Conservation (phyloP, 53 echinoderm and acorn worm genomes). For the Hippasteria phrygiana region DNA sequence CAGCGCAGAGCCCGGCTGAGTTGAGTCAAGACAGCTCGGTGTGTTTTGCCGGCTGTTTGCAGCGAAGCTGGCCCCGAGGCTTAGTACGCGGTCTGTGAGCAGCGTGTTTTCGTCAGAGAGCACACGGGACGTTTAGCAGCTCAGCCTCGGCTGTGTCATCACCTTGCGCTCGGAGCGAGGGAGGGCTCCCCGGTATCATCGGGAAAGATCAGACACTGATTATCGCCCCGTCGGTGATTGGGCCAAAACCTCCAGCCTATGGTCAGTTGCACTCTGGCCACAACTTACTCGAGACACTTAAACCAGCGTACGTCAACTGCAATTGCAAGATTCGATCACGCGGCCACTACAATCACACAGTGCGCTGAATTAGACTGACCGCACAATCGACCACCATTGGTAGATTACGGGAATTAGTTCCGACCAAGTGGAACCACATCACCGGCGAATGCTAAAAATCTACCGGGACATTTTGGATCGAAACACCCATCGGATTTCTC, state of each 20-base stretch:
- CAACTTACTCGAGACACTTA: conserved; percentile 1
- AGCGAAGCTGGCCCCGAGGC: conserved; percentile 13
- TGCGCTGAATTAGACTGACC: conserved; percentile 2
- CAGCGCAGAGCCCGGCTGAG: background rate
- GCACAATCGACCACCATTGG: background rate
- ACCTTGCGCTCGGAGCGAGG: conserved; percentile 37
- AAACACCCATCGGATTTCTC: conserved; percentile 10
- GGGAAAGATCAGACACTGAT: conserved; percentile 23
- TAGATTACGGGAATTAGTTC: conserved; percentile 50
- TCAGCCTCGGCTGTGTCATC: conserved; percentile 38
- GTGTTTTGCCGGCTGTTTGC: conserved; percentile 50
- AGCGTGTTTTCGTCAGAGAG: conserved; percentile 32
- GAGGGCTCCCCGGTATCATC: conserved; percentile 26
- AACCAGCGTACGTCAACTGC: background rate
- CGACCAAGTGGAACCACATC: conserved; percentile 30
- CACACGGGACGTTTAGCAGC: conserved; percentile 46
- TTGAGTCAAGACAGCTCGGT: conserved; percentile 16
- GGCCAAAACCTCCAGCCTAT: background rate
- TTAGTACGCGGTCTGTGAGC: background rate
- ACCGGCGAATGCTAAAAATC: conserved; percentile 9
- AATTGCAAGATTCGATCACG: background rate
- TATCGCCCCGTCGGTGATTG: no score
- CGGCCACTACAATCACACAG: background rate
- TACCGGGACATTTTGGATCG: conserved; percentile 47
- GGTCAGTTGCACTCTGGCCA: conserved; percentile 23